Base-by-base conservation (phyloP, 2,113 vertebrate genomes). In the Caranx melampygus region DNA sequence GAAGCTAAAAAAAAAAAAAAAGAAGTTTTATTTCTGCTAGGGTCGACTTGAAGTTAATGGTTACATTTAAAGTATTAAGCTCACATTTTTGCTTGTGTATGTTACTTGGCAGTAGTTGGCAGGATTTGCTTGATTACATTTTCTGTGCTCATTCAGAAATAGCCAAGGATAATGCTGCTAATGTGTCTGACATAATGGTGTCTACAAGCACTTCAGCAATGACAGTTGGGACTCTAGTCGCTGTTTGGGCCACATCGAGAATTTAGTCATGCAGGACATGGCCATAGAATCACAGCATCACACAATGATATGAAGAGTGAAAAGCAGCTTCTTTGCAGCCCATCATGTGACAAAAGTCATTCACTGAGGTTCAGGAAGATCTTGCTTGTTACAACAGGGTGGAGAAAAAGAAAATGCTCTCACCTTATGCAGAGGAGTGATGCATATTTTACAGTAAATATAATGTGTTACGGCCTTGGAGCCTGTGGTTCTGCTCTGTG, bases 201-300 rank as follows among this genome's bases (percentile, higher is more conserved):
- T 8, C 58, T 26, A 13, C 9, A 55, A 26, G 21, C 58, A 73
- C 59, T 64, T 44, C 47, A 45, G n/a, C 72, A 65, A 15, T 14
- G 70, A 40, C 61, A 68, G 66, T 52, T 64, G 67, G 15, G 60
- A 67, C 49, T 82, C n/a, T 80, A 67, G 49, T 60, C 65, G 42
- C 26, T 49, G 45, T 67, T 65, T 65, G 42, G 35, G 66, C 33
- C 21, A 65, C 62, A 42, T 64, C 37, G 40, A 51, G 31, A 65
- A 40, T 83, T 65, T 80, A 59, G 54, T 21, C 69, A 59, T 47
- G 63, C n/a, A 57, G 64, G 63, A 77, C 44, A 76, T 8, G 2
- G 55, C 61, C 60, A 2, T 0, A 11, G 66, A 55, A 21, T 33
- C 31, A 11, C 63, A 42, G 40, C 58, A 44, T 74, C 44, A 77